A percentile compares a stretch with the other conserved stretches of the same genome.
Evolutionary conservation across 1,140 invertebrate genomes (phyloP).

Genomic region (Drosophila albomicans): DNA sequence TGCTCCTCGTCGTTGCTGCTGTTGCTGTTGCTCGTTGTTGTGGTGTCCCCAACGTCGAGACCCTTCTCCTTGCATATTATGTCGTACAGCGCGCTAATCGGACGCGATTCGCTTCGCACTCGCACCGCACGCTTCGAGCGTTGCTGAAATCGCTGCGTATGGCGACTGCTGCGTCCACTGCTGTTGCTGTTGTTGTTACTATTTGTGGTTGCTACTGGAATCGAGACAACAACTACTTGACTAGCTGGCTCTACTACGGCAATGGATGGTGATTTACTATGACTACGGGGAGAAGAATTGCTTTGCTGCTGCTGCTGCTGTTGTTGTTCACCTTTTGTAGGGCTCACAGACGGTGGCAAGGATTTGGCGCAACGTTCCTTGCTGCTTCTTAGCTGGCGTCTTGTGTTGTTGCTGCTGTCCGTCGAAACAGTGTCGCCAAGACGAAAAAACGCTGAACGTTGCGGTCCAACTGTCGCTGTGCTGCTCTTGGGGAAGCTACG

Average conservation of each 20-base stretch:
- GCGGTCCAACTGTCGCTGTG: conserved; percentile 52
- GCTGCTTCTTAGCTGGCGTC: conserved; percentile 49
- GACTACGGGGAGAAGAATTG: conserved; percentile 16
- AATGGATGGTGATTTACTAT: conserved; percentile 34
- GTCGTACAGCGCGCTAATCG: conserved; percentile 82
- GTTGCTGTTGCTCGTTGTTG: conserved; percentile 57
- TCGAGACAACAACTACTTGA: conserved; percentile 22
- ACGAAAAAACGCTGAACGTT: conserved; percentile 73
- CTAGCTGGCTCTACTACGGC: conserved; percentile 53
- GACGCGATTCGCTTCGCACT: conserved; percentile 82
- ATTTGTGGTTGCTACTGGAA: conserved; percentile 6
- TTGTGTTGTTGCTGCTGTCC: conserved; percentile 22
- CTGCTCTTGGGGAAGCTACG: conserved; percentile 71
- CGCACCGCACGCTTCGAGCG: conserved; percentile 74
- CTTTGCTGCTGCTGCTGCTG: conserved; percentile 18
- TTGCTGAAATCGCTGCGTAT: conserved; percentile 73
- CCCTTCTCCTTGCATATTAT: conserved; percentile 85
- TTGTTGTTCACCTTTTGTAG: conserved; percentile 74
- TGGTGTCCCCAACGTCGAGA: conserved; percentile 63
- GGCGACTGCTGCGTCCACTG: conserved; percentile 65
- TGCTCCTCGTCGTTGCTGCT: conserved; percentile 41
- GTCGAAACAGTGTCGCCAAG: conserved; percentile 65
- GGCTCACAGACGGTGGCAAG: conserved; percentile 72
- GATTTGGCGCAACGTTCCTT: conserved; percentile 74
- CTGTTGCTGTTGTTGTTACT: background rate